Conservation (phyloP, 2,888 invertebrate species). For the Panopea generosa region DNA sequence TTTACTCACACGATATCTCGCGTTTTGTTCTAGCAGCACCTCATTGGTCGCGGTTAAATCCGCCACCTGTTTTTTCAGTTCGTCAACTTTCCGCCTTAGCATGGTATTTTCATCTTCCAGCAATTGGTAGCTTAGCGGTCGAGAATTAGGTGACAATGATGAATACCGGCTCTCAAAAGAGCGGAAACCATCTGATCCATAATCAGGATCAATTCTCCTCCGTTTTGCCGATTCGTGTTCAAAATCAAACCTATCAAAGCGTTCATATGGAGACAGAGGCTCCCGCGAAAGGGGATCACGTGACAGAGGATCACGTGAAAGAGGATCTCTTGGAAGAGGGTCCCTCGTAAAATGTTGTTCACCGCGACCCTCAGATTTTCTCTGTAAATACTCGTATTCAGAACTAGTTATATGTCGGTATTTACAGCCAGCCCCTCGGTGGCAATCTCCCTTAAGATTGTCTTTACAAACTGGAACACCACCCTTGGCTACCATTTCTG, state of each 20-base stretch:
- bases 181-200: conserved; percentile 61
- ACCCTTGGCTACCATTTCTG: conserved; percentile 76
- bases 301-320: neutral
- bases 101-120: conserved; percentile 89
- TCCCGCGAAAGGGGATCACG: neutral
- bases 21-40: conserved; percentile 92
- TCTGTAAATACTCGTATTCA: conserved; percentile 69
- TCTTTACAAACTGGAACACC: conserved; percentile 88
- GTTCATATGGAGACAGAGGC: conserved; percentile 47
- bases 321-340: conserved; percentile 10
- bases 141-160: conserved; percentile 58
- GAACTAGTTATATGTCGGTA: conserved; percentile 85
- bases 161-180: conserved; percentile 68
- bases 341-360: neutral
- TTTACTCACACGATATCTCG: conserved; percentile 87
- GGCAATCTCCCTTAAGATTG: conserved; percentile 88
- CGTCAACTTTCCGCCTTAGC: conserved; percentile 89
- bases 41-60: conserved; percentile 92
- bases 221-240: conserved; percentile 71
- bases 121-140: conserved; percentile 77
- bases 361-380: conserved; percentile 66
- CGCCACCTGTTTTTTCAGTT: conserved; percentile 90
- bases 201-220: conserved; percentile 72
- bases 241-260: conserved; percentile 73
- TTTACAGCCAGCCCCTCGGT: conserved; percentile 86